Percentiles rank a stretch among this genome's conserved stretches.
These are phyloP conservation scores for Drosophila funebris DNA, from an alignment of 1,140 invertebrate species.

Conservation along the genomic window DNA sequence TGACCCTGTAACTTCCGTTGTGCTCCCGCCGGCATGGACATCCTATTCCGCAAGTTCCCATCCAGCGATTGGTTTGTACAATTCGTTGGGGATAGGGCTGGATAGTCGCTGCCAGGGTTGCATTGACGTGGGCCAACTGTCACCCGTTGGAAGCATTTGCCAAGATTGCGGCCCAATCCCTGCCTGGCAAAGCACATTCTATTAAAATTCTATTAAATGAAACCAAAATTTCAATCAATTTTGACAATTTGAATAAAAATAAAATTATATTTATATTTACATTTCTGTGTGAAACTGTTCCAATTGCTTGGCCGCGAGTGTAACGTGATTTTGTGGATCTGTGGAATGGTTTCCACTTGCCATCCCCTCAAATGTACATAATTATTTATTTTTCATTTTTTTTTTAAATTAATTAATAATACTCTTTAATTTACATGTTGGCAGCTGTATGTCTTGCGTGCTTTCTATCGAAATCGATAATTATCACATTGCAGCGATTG, in stretches of 20 bases:
- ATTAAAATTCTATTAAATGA: conserved; percentile 3
- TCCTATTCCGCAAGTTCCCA: background rate
- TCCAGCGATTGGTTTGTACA: background rate
- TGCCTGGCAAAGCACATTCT: background rate
- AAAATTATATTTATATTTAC: too few species aligned
- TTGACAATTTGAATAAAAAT: background rate
- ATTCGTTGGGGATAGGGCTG: background rate
- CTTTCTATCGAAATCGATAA: conserved; percentile 4
- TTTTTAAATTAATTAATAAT: too few species aligned
- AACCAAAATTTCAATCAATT: background rate
- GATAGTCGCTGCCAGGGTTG: background rate
- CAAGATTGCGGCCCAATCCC: background rate
- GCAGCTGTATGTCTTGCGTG: background rate
- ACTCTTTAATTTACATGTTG: too few species aligned
- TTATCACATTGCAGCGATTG: conserved; percentile 8
- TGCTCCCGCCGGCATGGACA: background rate
- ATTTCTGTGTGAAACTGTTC: too few species aligned
- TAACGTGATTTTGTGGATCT: too few species aligned
- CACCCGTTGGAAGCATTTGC: conserved; percentile 1
- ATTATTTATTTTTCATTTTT: too few species aligned
- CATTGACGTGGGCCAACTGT: background rate
- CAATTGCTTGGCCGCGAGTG: too few species aligned
- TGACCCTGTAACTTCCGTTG: background rate
- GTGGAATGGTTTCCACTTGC: too few species aligned
- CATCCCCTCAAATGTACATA: too few species aligned